Evolutionary conservation across 2,888 invertebrate species (phyloP).

Genomic region (Zele albiditarsus): DNA sequence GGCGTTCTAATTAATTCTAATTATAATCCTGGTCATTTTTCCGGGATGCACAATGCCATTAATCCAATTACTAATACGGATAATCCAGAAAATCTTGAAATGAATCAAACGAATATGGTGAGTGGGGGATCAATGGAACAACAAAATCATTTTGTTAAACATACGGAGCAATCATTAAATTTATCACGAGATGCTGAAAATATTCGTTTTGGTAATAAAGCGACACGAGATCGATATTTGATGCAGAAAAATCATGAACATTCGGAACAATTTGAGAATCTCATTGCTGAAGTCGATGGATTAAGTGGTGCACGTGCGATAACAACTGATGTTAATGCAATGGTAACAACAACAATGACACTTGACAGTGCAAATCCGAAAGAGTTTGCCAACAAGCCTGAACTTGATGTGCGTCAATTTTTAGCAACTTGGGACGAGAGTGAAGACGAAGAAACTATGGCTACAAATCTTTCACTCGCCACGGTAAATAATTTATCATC

Average conservation of each 20-base stretch:
- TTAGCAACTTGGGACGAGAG: conserved; percentile 71
- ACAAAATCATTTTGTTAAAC: conserved; percentile 46
- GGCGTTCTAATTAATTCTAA: conserved; percentile 68
- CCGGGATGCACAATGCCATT: conserved; percentile 46
- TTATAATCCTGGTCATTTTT: conserved; percentile 58
- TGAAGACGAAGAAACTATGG: conserved; percentile 66
- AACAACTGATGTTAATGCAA: conserved; percentile 20
- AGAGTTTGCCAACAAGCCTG: conserved; percentile 66
- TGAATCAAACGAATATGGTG: conserved; percentile 10
- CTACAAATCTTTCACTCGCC: conserved; percentile 53
- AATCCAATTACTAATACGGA: conserved; percentile 37
- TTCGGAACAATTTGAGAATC: conserved; percentile 43
- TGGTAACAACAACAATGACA: conserved; percentile 31
- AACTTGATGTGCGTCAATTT: conserved; percentile 70
- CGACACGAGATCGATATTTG: conserved; percentile 49
- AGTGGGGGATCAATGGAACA: conserved; percentile 42
- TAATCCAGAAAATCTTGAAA: conserved; percentile 9
- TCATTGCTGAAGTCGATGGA: conserved; percentile 41
- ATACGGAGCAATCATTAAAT: conserved; percentile 48
- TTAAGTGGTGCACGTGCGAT: conserved; percentile 47
- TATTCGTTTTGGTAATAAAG: conserved; percentile 27
- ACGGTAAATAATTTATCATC: conserved; percentile 21
- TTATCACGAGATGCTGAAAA: conserved; percentile 44
- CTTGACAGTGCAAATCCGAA: conserved; percentile 51
- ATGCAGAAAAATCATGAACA: conserved; percentile 39